A percentile compares a stretch with the other conserved stretches of the same genome.
Evolutionary conservation across 2,888 invertebrate genomes (phyloP).

Genomic region (Margaritifera margaritifera): DNA sequence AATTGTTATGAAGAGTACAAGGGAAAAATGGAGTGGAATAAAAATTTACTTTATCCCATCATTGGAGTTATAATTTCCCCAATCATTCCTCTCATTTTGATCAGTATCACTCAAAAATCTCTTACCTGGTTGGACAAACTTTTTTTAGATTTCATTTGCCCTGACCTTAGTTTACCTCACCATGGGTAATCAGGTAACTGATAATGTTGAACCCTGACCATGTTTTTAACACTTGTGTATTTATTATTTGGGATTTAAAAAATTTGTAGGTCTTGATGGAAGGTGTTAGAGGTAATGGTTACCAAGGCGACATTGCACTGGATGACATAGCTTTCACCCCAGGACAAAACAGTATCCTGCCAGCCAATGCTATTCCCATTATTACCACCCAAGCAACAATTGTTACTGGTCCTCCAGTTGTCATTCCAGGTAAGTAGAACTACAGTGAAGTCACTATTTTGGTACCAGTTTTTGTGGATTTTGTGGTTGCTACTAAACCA

Average conservation of each 20-base stretch:
- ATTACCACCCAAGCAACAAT: constrained; percentile 20
- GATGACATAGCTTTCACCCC: constrained; percentile 52
- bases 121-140: background rate
- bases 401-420: constrained; percentile 25
- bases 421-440: constrained; percentile 32
- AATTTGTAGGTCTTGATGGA: constrained; percentile 45
- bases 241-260: background rate
- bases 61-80: no score
- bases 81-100: background rate
- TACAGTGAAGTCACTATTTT: background rate
- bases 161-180: no score
- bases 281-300: constrained; percentile 50
- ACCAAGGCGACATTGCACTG: constrained; percentile 57
- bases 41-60: no score
- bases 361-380: constrained; percentile 35
- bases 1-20: no score
- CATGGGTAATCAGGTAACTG: no score
- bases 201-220: background rate
- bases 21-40: no score
- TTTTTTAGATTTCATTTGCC: background rate
- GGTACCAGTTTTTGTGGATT: no score
- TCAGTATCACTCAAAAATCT: background rate
- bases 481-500: no score
- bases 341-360: constrained; percentile 36
- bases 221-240: background rate